Evolutionary conservation across 2,888 invertebrate species (phyloP).

Genomic region (Pediacus dermestoides): DNA sequence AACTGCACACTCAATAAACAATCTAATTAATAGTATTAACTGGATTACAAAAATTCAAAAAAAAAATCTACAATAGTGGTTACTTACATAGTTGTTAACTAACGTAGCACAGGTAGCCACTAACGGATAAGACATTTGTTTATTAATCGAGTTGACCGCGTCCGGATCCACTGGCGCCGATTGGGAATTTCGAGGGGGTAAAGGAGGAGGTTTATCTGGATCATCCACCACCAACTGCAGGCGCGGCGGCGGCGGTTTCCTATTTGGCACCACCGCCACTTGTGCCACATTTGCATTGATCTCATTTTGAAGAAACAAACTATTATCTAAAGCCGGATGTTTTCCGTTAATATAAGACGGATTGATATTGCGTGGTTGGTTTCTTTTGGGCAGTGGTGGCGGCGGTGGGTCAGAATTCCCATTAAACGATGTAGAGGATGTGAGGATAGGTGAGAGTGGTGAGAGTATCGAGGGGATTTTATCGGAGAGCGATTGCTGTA

Average conservation of each 20-base stretch:
- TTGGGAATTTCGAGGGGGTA: constrained; percentile 56
- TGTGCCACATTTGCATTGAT: constrained; percentile 35
- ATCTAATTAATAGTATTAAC: too few species aligned
- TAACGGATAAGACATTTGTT: constrained; percentile 64
- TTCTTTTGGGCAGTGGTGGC: constrained; percentile 56
- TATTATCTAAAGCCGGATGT: constrained; percentile 31
- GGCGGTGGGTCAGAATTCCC: constrained; percentile 45
- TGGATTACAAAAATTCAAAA: too few species aligned
- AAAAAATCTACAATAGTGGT: constrained; percentile 27
- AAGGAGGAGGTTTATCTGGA: constrained; percentile 52
- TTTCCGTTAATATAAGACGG: constrained; percentile 37
- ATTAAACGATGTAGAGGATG: constrained; percentile 28
- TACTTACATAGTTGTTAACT: constrained; percentile 53
- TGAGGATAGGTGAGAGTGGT: constrained; percentile 29
- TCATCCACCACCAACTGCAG: constrained; percentile 33
- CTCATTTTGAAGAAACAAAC: constrained; percentile 35
- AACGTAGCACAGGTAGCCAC: constrained; percentile 55
- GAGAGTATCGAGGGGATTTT: constrained; percentile 34
- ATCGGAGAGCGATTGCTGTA: constrained; percentile 43
- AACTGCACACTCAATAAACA: too few species aligned
- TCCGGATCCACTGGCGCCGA: constrained; percentile 42
- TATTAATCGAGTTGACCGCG: constrained; percentile 58
- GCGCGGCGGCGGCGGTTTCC: constrained; percentile 11
- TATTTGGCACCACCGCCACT: constrained; percentile 10
- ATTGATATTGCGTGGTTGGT: constrained; percentile 34